phyloP scores from a whole-genome alignment of 2,113 vertebrate species.

The Seriola rivoliana region DNA sequence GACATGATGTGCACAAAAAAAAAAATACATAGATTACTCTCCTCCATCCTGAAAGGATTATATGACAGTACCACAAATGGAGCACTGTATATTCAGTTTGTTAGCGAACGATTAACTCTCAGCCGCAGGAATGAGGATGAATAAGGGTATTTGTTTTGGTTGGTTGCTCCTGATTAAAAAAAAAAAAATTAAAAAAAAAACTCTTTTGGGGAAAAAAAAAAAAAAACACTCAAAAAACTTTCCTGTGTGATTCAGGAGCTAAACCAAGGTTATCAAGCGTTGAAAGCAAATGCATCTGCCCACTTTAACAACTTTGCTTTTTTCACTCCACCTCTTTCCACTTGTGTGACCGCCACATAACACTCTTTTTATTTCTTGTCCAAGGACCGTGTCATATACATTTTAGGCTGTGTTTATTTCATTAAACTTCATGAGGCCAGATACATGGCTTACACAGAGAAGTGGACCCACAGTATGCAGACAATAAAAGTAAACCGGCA shows the following conservation, averaged over 20 bases:
- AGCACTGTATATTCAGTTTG: conserved; percentile 35
- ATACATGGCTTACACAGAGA: not conserved
- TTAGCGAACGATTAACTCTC: conserved; percentile 49
- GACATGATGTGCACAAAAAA: not conserved
- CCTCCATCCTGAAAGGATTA: conserved; percentile 38
- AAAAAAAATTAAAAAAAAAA: not conserved
- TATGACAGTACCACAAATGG: conserved; percentile 49
- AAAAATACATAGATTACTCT: conserved; percentile 6
- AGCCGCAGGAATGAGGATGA: conserved; percentile 37
- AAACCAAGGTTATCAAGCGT: not conserved
- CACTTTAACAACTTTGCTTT: not conserved
- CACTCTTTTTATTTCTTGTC: not conserved
- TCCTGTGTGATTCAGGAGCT: not conserved
- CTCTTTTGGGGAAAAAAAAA: not conserved
- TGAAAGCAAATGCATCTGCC: not conserved
- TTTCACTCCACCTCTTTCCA: not conserved
- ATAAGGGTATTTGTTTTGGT: conserved; percentile 35
- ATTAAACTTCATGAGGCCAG: conserved; percentile 2
- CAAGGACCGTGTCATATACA: not conserved
- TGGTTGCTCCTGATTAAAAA: conserved; percentile 30
- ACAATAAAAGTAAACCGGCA: conserved; percentile 11
- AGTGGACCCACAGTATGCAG: not conserved
- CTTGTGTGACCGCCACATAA: not conserved
- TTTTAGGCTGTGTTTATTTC: not conserved
- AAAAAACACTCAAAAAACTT: not conserved